A percentile compares a stretch with the other conserved stretches of the same genome.
Conservation (phyloP, 1,140 invertebrate species). For the Thalassaphorura encarpata region DNA sequence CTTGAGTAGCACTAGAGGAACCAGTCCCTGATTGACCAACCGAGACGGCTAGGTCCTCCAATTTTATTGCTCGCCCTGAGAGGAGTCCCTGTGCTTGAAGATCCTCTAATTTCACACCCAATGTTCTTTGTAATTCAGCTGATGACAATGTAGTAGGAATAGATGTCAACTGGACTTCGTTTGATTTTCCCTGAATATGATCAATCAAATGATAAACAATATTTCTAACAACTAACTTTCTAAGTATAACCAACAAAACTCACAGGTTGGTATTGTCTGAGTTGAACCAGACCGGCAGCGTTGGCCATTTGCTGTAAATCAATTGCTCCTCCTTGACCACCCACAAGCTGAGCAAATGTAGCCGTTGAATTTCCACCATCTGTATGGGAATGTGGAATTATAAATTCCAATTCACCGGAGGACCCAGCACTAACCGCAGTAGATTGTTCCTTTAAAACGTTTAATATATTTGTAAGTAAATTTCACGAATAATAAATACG, state of each 20-base stretch:
- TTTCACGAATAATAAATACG: too few relatives aligned
- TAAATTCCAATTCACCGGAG: conserved; percentile 30
- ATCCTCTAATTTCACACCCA: conserved; percentile 31
- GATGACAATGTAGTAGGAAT: conserved; percentile 23
- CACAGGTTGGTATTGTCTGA: conserved; percentile 29
- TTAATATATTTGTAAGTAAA: neutral
- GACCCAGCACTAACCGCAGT: conserved; percentile 5
- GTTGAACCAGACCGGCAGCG: conserved; percentile 22
- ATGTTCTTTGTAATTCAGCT: conserved; percentile 23
- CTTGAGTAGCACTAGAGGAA: too few relatives aligned
- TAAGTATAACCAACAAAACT: conserved; percentile 1
- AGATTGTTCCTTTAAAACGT: conserved; percentile 11
- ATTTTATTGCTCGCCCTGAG: conserved; percentile 19
- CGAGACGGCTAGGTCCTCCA: conserved; percentile 27
- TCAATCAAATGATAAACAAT: too few relatives aligned
- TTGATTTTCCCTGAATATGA: conserved; percentile 25
- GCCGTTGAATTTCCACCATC: conserved; percentile 3
- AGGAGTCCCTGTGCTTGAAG: conserved; percentile 27
- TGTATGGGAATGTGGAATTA: conserved; percentile 24
- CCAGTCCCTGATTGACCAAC: neutral
- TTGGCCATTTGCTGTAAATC: conserved; percentile 28
- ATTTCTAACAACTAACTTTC: too few relatives aligned
- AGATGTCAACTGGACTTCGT: conserved; percentile 27
- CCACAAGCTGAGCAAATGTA: conserved; percentile 21
- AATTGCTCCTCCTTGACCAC: conserved; percentile 6